These are phyloP conservation scores for Heteromormyrus szaboi DNA, from an alignment of 2,797 vertebrate genomes.

Conservation along the genomic window DNA sequence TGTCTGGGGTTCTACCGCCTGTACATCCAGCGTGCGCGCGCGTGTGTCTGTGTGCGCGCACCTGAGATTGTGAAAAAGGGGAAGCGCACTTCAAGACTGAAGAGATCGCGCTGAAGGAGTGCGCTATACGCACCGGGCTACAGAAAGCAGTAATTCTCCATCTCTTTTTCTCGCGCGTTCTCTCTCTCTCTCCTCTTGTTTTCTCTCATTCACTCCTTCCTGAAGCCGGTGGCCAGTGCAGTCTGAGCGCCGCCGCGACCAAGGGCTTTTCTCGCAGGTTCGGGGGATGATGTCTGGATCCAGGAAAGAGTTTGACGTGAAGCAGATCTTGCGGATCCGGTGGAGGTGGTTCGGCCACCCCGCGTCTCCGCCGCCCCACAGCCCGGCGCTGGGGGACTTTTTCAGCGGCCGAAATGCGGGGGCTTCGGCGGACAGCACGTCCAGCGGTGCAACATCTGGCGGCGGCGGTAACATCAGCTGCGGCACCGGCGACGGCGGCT, in stretches of 20 bases:
- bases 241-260: slow-evolving; percentile 68
- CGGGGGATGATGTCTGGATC: slow-evolving; percentile 80
- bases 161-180: neutral
- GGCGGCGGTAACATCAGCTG: slow-evolving; percentile 35
- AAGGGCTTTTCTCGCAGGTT: slow-evolving; percentile 23
- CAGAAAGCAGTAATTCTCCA: neutral
- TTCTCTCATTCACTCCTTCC: slow-evolving; percentile 26
- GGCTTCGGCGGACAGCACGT: slow-evolving; percentile 45
- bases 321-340: slow-evolving; percentile 95
- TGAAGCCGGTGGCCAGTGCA: slow-evolving; percentile 35
- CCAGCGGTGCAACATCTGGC: slow-evolving; percentile 43
- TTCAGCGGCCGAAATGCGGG: slow-evolving; percentile 62
- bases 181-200: neutral
- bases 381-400: slow-evolving; percentile 73
- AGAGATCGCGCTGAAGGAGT: neutral
- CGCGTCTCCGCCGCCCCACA: slow-evolving; percentile 69
- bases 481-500: neutral
- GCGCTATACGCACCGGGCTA: neutral
- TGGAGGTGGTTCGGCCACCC: slow-evolving; percentile 97
- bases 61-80: neutral
- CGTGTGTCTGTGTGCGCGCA: neutral
- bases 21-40: neutral
- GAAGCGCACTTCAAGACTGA: slow-evolving; percentile 13
- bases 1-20: neutral
- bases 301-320: slow-evolving; percentile 97